phyloP scores from a whole-genome alignment of 2,888 invertebrate genomes.

The Escarpia spicata region DNA sequence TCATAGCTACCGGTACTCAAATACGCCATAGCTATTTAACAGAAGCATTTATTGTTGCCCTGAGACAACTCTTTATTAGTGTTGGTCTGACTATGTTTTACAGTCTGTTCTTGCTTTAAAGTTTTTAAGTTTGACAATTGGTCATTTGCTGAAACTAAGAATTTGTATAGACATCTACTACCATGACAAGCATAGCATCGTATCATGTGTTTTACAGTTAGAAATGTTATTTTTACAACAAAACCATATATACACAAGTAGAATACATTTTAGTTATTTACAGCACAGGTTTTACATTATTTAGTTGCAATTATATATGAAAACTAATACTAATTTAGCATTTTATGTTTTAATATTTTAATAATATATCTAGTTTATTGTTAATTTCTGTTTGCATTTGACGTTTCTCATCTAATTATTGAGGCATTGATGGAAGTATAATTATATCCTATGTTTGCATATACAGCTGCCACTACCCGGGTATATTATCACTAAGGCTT shows the following conservation, averaged over 20 bases:
- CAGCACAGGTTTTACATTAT: background rate
- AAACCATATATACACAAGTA: background rate
- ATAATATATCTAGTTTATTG: background rate
- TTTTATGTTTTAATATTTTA: background rate
- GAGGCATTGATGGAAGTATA: background rate
- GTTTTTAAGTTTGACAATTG: slow-evolving; percentile 7
- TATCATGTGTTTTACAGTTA: background rate
- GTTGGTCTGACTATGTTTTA: background rate
- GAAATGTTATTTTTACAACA: slow-evolving; percentile 6
- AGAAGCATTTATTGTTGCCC: background rate
- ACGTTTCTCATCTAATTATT: background rate
- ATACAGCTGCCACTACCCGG: background rate
- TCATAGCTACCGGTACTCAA: slow-evolving; percentile 7
- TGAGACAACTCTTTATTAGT: background rate
- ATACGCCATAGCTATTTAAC: background rate
- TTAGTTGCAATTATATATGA: background rate
- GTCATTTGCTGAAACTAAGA: background rate
- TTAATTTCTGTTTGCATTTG: background rate
- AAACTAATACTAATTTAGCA: background rate
- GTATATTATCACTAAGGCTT: background rate
- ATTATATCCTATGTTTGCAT: background rate
- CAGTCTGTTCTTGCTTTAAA: background rate
- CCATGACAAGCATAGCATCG: background rate
- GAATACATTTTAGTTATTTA: background rate
- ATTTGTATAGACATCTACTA: background rate